phyloP scores from a whole-genome alignment of 2,888 invertebrate species.

The Abrostola tripartita region DNA sequence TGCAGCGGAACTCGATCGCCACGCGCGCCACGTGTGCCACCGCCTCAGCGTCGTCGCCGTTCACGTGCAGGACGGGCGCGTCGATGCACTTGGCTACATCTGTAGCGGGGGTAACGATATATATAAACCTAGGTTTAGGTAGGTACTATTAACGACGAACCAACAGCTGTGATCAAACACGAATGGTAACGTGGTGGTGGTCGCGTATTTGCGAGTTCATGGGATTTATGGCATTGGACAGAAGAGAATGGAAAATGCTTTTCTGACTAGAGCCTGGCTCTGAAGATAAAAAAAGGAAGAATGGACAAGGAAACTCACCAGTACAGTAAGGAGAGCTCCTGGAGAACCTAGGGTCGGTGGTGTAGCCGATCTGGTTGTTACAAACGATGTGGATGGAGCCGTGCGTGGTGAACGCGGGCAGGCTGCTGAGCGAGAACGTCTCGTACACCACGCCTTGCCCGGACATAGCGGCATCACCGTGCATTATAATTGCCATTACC shows the following conservation, averaged over 20 bases:
- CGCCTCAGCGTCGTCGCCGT: conserved; percentile 97
- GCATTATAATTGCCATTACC: conserved; percentile 90
- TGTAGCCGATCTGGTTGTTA: conserved; percentile 96
- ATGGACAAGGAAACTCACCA: conserved; percentile 62
- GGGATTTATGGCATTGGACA: too few species aligned
- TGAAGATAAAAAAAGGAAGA: not conserved
- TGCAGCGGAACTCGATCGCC: conserved; percentile 96
- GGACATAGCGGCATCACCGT: conserved; percentile 90
- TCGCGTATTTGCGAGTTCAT: too few species aligned
- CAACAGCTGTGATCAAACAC: too few species aligned
- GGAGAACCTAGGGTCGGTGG: conserved; percentile 95
- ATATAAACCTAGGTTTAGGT: too few species aligned
- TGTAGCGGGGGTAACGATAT: conserved; percentile 32
- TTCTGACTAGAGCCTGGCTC: not conserved
- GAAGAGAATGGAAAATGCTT: too few species aligned
- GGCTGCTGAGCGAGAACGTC: conserved; percentile 88
- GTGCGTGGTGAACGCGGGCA: conserved; percentile 90
- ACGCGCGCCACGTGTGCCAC: conserved; percentile 96
- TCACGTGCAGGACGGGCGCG: conserved; percentile 98
- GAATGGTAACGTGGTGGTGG: too few species aligned
- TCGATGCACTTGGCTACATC: conserved; percentile 96
- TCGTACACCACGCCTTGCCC: conserved; percentile 92
- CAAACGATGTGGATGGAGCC: conserved; percentile 90
- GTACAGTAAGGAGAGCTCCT: conserved; percentile 97
- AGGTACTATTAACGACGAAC: too few species aligned